A percentile compares a stretch with the other conserved stretches of the same genome.
These are phyloP conservation scores for Tenualosa thibaudeaui DNA, from an alignment of 2,797 vertebrate species.

Conservation along the genomic window DNA sequence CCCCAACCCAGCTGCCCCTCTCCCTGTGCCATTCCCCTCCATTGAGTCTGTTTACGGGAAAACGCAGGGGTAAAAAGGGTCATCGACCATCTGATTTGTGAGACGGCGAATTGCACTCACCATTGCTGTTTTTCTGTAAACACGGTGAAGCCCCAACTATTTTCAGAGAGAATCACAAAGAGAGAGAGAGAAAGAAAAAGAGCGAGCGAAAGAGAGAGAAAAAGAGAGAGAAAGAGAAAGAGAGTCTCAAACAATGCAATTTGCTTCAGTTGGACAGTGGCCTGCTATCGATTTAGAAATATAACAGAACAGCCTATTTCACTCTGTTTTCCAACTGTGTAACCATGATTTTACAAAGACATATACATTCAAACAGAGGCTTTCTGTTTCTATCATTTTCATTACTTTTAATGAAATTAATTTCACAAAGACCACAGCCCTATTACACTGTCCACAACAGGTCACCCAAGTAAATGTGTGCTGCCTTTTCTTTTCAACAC, in stretches of 20 bases:
- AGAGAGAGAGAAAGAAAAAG: neutral
- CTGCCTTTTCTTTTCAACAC: neutral
- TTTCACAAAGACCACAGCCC: neutral
- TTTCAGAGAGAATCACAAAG: constrained; percentile 37
- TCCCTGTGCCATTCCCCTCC: neutral
- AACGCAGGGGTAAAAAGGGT: constrained; percentile 30
- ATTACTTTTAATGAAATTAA: neutral
- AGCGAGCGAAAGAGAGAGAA: neutral
- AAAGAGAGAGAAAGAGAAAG: neutral
- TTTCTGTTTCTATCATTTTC: neutral
- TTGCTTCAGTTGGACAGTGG: constrained; percentile 3
- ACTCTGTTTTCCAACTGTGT: neutral
- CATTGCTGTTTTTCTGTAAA: constrained; percentile 90
- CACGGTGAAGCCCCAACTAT: constrained; percentile 91
- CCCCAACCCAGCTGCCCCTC: neutral
- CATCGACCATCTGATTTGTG: constrained; percentile 46
- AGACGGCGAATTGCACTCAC: constrained; percentile 74
- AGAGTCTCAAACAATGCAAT: neutral
- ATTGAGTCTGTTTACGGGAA: constrained; percentile 24
- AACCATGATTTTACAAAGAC: neutral
- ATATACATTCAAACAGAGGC: neutral
- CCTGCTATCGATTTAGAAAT: constrained; percentile 22
- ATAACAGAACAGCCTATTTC: neutral
- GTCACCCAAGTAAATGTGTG: neutral
- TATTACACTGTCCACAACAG: neutral